Evolutionary conservation across 2,797 vertebrate species (phyloP), one percentile per base, ranked within the genome.

Genomic region (Amblyraja radiata): DNA sequence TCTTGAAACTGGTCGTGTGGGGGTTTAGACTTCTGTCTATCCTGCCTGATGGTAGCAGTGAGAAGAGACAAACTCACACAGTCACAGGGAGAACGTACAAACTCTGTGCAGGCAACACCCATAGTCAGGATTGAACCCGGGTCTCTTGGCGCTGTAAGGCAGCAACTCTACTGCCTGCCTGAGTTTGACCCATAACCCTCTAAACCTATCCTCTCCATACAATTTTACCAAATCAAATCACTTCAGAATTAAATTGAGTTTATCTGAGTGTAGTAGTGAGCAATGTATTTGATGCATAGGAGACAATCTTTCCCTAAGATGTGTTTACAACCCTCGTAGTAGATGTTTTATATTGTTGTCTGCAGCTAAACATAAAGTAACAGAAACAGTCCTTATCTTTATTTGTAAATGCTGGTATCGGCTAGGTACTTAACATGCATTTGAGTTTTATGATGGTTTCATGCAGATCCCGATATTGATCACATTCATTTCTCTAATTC

Each of bases 161-260:
- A 54, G 5, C 46, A 54, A 54, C 46, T 54, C 46, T 54, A 54
- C 46, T 54, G 46, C 46, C 46, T 54, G 46, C 46, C 5, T 54
- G 46, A 54, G 46, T 54, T 46, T 54, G 46, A 6, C 46, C 46
- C 46, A 54, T 54, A 54, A 54, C 46, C 5, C 46, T 54, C 46
- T 54, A 6, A 54, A 54, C 46, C 46, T 54, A 54, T 6, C 46
- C 46, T 54, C 46, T 54, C 46, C 46, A 6, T 54, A 65, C 13
- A 65, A 63, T 18, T 88, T 32, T 88, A 32, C 16, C 77, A 79
- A 39, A 79, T 79, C 77, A 79, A 36, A 36, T 65, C 84, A 88
- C 28, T 65, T 88, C 84, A 88, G 84, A 21, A 65, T 88, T 88
- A 88, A 65, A 68, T 88, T 88, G n/a, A 88, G 28, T 65, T 88